phyloP scores from a whole-genome alignment of 2,113 vertebrate species.

The Pantherophis guttatus region DNA sequence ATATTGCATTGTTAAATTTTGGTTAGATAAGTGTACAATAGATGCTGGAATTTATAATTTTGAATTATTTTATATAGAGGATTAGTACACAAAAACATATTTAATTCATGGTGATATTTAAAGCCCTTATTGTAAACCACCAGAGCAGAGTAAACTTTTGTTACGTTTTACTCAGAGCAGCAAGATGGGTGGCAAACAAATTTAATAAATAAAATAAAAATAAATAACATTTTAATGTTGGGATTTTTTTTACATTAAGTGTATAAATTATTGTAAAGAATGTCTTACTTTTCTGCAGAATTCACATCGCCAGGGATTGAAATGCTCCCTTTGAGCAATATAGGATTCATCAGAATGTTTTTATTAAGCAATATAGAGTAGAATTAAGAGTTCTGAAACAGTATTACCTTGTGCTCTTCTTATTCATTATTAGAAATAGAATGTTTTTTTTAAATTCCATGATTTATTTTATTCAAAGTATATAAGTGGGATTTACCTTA shows the following conservation, averaged over 20 bases:
- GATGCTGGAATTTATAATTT: background rate
- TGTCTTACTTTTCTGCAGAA: background rate
- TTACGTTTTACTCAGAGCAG: background rate
- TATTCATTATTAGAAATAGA: background rate
- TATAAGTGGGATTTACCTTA: background rate
- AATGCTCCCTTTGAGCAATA: background rate
- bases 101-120: background rate
- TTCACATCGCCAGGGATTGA: background rate
- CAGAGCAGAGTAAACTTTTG: background rate
- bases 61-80: background rate
- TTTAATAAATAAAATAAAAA: background rate
- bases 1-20: background rate
- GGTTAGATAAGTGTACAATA: background rate
- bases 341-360: background rate
- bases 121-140: background rate
- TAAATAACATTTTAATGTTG: background rate
- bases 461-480: background rate
- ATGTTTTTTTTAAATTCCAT: background rate
- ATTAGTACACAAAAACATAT: background rate
- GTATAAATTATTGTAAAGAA: background rate
- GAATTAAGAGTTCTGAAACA: background rate
- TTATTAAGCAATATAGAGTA: background rate
- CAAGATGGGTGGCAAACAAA: background rate
- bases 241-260: background rate
- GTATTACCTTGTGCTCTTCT: background rate